A percentile compares a stretch with the other conserved stretches of the same genome.
Evolutionary conservation across 2,797 vertebrate species (phyloP).

Genomic region (Xiphorhynchus erythropygius): DNA sequence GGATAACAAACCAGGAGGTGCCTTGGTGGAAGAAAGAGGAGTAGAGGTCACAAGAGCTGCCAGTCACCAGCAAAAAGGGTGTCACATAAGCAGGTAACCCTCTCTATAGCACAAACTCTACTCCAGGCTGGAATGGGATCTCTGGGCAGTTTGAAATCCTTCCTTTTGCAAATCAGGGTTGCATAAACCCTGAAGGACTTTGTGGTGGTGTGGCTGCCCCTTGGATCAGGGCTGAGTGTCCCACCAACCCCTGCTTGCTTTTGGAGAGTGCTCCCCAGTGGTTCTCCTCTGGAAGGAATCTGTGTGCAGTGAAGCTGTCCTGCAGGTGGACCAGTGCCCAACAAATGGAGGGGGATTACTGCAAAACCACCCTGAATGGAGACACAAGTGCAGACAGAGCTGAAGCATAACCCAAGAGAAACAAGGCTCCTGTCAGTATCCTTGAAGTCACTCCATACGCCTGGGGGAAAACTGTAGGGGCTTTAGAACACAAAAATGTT

Average conservation of each 20-base stretch:
- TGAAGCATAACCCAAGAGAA: background rate
- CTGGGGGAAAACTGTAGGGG: background rate
- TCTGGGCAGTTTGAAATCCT: background rate
- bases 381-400: background rate
- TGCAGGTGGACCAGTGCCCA: background rate
- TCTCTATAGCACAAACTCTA: background rate
- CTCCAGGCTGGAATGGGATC: background rate
- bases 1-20: background rate
- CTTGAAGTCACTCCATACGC: background rate
- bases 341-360: background rate
- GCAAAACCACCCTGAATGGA: background rate
- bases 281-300: background rate
- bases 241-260: background rate
- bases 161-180: background rate
- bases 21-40: background rate
- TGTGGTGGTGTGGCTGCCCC: background rate
- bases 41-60: background rate
- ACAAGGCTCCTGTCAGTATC: background rate
- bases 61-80: background rate
- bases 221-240: background rate
- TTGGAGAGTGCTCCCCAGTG: background rate
- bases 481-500: background rate
- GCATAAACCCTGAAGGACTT: background rate
- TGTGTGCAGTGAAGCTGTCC: background rate
- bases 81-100: background rate